Evolutionary conservation across 2,113 vertebrate species (phyloP), one percentile per base, ranked within the genome.

Genomic region (Anhinga anhinga): DNA sequence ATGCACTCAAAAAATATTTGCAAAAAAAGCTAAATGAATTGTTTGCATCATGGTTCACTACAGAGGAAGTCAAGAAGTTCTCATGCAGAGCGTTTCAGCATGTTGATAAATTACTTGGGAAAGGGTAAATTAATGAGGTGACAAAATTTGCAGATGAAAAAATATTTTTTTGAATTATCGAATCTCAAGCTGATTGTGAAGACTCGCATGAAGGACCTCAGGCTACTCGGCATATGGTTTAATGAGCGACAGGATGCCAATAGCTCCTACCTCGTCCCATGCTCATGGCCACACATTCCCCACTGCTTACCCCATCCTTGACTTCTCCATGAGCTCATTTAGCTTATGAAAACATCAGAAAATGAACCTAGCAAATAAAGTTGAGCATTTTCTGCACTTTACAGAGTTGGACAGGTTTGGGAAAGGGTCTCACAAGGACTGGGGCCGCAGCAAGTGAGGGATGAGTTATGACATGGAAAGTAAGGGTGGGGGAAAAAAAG

Each of bases 91-190:
- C 4, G 1, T 94, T 92, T 97, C 96, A 89, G 69, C 80, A 36
- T 1, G 3, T 53, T 38, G 77, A 87, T 89, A 78, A 94, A 91
- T 85, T 45, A 76, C 66, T 79, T 4, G 21, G 73, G 78, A 79
- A 79, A 74, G 34, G 14, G 65, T 30, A 71, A 85, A 96, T 76
- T 59, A 93, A 93, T 52, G 81, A 89, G 52, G 89, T 87, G 78
- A 47, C 73, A 89, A 94, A n/a, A 87, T n/a, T 27, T 69, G 65
- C 56, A 93, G 81, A 96, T 85, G 38, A 87, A 96, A 88, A 26
- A 27, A 4, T 50, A 36, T 79, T 87, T 92, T 94, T 77, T 55
- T 50, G 65, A 89, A 76, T 93, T 52, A 76, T 74, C 38, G 65
- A 22, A 12, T 52, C 70, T 79, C 74, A 36, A 16, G 65, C 29